Evolutionary conservation across 2,797 vertebrate species (phyloP).

Genomic region (Pipistrellus kuhlii): DNA sequence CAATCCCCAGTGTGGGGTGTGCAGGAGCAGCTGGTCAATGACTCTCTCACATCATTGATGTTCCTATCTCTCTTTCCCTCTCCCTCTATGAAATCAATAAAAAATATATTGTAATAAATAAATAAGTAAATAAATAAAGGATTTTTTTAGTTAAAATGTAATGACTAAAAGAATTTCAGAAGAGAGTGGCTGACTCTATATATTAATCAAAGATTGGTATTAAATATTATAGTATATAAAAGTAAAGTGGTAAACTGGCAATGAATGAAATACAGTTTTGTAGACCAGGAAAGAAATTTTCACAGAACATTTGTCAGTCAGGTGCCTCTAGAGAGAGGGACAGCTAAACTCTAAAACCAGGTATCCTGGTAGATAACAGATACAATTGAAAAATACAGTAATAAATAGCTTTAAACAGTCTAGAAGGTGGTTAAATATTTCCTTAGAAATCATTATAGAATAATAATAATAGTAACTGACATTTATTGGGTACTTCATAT

Average conservation of each 20-base stretch:
- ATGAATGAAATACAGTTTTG: not conserved
- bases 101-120: too few relatives aligned
- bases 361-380: not conserved
- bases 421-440: not conserved
- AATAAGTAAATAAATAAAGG: too few relatives aligned
- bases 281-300: not conserved
- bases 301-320: not conserved
- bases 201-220: not conserved
- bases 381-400: not conserved
- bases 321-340: not conserved
- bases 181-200: not conserved
- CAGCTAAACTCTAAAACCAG: not conserved
- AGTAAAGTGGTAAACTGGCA: not conserved
- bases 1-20: too few relatives aligned
- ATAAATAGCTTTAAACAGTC: not conserved
- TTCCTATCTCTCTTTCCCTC: too few relatives aligned
- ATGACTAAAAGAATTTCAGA: conserved; percentile 2
- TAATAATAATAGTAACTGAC: not conserved
- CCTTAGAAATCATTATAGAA: not conserved
- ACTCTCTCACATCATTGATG: too few relatives aligned
- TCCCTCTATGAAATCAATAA: too few relatives aligned
- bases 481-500: not conserved
- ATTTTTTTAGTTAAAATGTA: not conserved
- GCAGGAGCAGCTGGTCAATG: too few relatives aligned
- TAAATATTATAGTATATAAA: not conserved